Evolutionary conservation across 1,140 invertebrate species (phyloP), one percentile per base, ranked within the genome.

Genomic region (Drosophila novamexicana): DNA sequence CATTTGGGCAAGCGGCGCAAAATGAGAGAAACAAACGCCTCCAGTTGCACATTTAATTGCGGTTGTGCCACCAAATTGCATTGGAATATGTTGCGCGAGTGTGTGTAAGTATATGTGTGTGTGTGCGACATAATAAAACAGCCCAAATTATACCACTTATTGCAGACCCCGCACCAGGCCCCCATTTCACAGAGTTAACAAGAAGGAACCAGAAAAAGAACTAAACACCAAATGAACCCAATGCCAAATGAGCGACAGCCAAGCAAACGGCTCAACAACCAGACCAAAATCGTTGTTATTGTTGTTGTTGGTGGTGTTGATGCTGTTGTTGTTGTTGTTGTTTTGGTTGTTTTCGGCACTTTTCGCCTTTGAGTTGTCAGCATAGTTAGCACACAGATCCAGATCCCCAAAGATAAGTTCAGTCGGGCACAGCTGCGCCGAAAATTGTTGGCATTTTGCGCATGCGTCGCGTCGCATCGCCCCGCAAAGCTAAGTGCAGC

Each of bases 391-490:
- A 63, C 72, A 75, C 64, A 79, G 78, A 81, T 86, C 69, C 81
- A 85, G 82, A 85, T 85, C 75, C 69, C 79, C 68, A 79, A 39
- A 88, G 83, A 88, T 88, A 88, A 88, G 83, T 88, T 80, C 73
- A 80, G 75, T 79, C 72, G 76, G 68, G 68, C 83, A 88, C 82
- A 86, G 82, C 83, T 86, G 82, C 82, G 76, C 69, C 82, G 72
- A 88, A 88, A 82, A 88, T 83, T 88, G 83, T 77, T 88, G 68
- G 83, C 79, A 88, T 88, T 86, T 88, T 70, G 82, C 79, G 83
- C 82, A 86, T 86, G 82, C 82, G 82, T 86, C 66, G 78, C 77
- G 70, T 64, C 34, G 52, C 61, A 6, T 36, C 45, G 29, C 32
- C 22, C 6, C 22, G 36, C 59, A 50, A 18, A 47, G n/a, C 37